Percentiles rank a stretch among this genome's conserved stretches.
These are phyloP conservation scores for Melikaiella ostensackeni DNA, from an alignment of 2,888 invertebrate genomes.

Conservation along the genomic window DNA sequence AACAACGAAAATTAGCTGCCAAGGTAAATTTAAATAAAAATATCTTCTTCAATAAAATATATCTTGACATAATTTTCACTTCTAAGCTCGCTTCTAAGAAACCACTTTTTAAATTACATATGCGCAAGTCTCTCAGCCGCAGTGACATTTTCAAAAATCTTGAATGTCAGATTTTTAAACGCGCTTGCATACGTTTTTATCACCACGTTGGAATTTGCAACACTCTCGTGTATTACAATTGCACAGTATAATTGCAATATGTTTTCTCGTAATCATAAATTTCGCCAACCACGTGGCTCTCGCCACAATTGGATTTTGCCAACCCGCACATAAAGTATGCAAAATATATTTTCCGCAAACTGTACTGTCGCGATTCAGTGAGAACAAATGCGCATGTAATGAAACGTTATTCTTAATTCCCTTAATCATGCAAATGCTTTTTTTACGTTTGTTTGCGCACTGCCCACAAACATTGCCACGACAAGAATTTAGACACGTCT, in stretches of 20 bases:
- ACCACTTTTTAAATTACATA: not conserved
- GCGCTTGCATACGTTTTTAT: not conserved
- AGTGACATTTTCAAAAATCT: conserved; percentile 20
- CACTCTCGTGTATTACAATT: conserved; percentile 33
- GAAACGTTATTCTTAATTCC: conserved; percentile 40
- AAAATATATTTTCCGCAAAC: conserved; percentile 38
- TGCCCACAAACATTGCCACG: not conserved
- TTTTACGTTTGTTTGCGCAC: conserved; percentile 1
- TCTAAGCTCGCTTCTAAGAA: not conserved
- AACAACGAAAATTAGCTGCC: conserved; percentile 93
- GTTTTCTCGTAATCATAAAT: conserved; percentile 38
- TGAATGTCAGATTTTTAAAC: conserved; percentile 22
- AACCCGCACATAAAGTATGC: conserved; percentile 37
- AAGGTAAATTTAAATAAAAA: conserved; percentile 77
- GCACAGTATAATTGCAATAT: conserved; percentile 33
- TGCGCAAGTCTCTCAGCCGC: not conserved
- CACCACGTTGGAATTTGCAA: conserved; percentile 25
- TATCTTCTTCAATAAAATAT: not conserved
- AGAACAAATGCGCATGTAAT: conserved; percentile 29
- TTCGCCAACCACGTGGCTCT: conserved; percentile 30
- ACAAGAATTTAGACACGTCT: conserved; percentile 20
- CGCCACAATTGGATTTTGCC: conserved; percentile 40
- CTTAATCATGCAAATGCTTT: conserved; percentile 33
- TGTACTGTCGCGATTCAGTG: conserved; percentile 25
- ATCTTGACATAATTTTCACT: not conserved